phyloP scores from a whole-genome alignment of 2,888 invertebrate species.

The Cephus rjabovi region DNA sequence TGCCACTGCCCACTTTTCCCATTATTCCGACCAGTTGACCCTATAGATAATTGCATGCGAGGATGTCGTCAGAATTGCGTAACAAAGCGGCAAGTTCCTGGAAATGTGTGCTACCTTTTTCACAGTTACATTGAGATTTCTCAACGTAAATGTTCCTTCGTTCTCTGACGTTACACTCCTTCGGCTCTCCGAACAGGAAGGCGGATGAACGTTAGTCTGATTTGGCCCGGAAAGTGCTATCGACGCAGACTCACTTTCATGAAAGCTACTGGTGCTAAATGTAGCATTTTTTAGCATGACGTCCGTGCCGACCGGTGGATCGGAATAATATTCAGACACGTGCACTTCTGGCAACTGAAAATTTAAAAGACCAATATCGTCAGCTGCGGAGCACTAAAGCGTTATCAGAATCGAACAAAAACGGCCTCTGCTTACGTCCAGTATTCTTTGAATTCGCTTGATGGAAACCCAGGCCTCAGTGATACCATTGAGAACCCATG shows the following conservation, averaged over 20 bases:
- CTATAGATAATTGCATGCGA: conserved; percentile 63
- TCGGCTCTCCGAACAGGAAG: conserved; percentile 31
- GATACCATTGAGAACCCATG: conserved; percentile 97
- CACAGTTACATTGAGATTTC: conserved; percentile 62
- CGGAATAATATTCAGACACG: conserved; percentile 72
- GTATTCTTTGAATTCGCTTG: conserved; percentile 84
- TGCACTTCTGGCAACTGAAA: conserved; percentile 74
- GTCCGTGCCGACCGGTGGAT: conserved; percentile 47
- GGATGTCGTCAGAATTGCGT: neutral
- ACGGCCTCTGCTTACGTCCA: conserved; percentile 73
- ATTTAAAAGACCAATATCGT: neutral
- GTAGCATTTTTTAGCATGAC: conserved; percentile 48
- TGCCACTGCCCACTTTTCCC: conserved; percentile 92
- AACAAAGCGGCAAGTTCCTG: conserved; percentile 52
- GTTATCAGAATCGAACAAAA: no score
- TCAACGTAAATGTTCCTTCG: conserved; percentile 59
- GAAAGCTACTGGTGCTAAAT: conserved; percentile 35
- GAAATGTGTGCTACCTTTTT: conserved; percentile 63
- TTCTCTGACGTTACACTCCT: conserved; percentile 47
- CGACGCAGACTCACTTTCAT: conserved; percentile 20
- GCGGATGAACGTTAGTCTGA: conserved; percentile 25
- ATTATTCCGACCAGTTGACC: conserved; percentile 88
- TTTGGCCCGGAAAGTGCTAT: conserved; percentile 6
- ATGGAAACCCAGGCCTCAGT: conserved; percentile 97
- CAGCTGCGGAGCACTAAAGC: no score